phyloP scores from a whole-genome alignment of 2,113 vertebrate genomes.

The Pleuronectes platessa region DNA sequence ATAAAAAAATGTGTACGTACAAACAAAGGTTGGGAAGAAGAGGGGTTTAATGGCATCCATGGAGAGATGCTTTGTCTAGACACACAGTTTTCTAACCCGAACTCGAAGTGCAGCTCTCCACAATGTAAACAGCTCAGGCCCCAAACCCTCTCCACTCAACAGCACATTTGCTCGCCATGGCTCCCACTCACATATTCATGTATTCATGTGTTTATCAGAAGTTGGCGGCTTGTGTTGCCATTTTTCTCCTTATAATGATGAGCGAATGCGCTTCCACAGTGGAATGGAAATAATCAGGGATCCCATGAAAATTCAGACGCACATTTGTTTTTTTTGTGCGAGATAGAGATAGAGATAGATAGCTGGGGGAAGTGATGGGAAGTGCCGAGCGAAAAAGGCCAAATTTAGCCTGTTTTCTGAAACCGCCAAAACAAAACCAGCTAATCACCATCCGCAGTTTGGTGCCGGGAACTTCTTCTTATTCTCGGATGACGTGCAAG shows the following conservation, averaged over 20 bases:
- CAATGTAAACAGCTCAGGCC: conserved; percentile 69
- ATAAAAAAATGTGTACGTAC: conserved; percentile 60
- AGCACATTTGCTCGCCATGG: conserved; percentile 59
- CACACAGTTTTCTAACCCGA: conserved; percentile 52
- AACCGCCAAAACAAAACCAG: conserved; percentile 1
- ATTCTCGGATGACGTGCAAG: background rate
- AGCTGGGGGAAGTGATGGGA: conserved; percentile 36
- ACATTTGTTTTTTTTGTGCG: conserved; percentile 25
- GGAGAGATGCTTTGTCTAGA: conserved; percentile 50
- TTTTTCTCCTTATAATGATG: conserved; percentile 72
- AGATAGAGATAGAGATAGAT: conserved; percentile 7
- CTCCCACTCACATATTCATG: conserved; percentile 75
- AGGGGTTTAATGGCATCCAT: conserved; percentile 54
- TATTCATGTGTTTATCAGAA: conserved; percentile 81
- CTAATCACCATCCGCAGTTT: conserved; percentile 24
- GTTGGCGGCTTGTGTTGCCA: conserved; percentile 65
- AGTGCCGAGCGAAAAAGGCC: conserved; percentile 17
- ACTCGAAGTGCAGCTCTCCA: conserved; percentile 52
- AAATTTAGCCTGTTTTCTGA: conserved; percentile 39
- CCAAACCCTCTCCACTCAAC: conserved; percentile 71
- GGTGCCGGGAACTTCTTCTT: background rate
- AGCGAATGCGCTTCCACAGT: conserved; percentile 62
- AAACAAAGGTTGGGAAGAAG: conserved; percentile 62
- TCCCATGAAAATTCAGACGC: conserved; percentile 60
- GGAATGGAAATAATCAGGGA: conserved; percentile 66